These are phyloP conservation scores for Sacculina carcini DNA, from an alignment of 2,888 invertebrate species.

Conservation along the genomic window DNA sequence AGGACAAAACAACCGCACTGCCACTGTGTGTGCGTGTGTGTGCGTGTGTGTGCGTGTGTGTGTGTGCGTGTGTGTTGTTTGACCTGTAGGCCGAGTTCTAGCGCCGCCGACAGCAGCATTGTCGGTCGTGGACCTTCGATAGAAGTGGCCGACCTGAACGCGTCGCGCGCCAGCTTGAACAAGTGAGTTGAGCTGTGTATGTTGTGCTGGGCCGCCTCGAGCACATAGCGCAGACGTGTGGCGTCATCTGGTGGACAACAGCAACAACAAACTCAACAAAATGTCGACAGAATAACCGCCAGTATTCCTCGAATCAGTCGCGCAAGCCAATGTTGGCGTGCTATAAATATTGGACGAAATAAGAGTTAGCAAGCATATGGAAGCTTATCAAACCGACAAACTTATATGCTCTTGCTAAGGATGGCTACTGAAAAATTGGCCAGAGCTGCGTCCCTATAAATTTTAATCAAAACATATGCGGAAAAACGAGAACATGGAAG, in stretches of 20 bases:
- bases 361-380: too few relatives aligned
- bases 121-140: constrained; percentile 48
- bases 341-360: neutral
- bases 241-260: constrained; percentile 28
- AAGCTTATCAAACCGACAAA: too few relatives aligned
- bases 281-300: too few relatives aligned
- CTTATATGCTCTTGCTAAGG: too few relatives aligned
- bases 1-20: neutral
- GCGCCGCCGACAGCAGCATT: constrained; percentile 47
- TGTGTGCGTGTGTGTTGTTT: constrained; percentile 5
- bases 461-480: too few relatives aligned
- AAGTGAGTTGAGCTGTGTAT: constrained; percentile 59
- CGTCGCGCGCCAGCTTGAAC: constrained; percentile 59
- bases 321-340: too few relatives aligned
- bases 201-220: constrained; percentile 50
- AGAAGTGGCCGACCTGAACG: constrained; percentile 52
- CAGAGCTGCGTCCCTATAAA: too few relatives aligned
- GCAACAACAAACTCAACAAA: too few relatives aligned
- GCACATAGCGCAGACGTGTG: constrained; percentile 38
- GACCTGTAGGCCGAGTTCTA: constrained; percentile 51
- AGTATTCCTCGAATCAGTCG: too few relatives aligned
- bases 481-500: neutral
- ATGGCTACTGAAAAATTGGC: too few relatives aligned
- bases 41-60: too few relatives aligned
- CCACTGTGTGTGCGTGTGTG: too few relatives aligned